A percentile compares a stretch with the other conserved stretches of the same genome.
Evolutionary conservation across 2,888 invertebrate genomes (phyloP).

Genomic region (Kryphioiulus occultus): DNA sequence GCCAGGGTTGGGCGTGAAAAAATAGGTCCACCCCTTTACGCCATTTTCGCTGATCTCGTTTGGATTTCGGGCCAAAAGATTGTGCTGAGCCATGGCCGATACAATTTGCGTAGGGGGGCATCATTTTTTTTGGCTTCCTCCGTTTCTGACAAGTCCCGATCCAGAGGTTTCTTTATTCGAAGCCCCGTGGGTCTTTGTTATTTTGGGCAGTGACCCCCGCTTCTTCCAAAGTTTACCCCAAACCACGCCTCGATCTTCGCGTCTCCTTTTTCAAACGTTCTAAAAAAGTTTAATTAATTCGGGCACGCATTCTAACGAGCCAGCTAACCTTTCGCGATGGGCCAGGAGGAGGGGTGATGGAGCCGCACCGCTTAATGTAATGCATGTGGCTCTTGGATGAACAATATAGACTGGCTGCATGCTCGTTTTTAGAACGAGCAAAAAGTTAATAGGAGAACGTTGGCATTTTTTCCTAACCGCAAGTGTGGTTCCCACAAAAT

Average conservation of each 20-base stretch:
- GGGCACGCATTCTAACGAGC: constrained; percentile 26
- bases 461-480: background rate
- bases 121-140: constrained; percentile 7
- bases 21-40: constrained; percentile 15
- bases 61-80: constrained; percentile 24
- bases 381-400: background rate
- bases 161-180: constrained; percentile 17
- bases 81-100: constrained; percentile 31
- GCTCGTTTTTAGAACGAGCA: background rate
- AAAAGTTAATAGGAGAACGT: background rate
- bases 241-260: background rate
- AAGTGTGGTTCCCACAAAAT: background rate
- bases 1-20: constrained; percentile 18
- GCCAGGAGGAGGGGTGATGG: background rate
- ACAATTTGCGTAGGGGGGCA: constrained; percentile 22
- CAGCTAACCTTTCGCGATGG: constrained; percentile 6
- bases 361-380: background rate
- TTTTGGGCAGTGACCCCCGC: constrained; percentile 35
- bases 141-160: constrained; percentile 18
- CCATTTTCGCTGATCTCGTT: constrained; percentile 6
- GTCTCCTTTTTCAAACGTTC: background rate
- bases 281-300: constrained; percentile 25
- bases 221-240: constrained; percentile 16
- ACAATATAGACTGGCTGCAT: background rate
- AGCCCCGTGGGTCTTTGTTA: constrained; percentile 35